Evolutionary conservation across 1,140 invertebrate genomes (phyloP).

Genomic region (Periplaneta americana): DNA sequence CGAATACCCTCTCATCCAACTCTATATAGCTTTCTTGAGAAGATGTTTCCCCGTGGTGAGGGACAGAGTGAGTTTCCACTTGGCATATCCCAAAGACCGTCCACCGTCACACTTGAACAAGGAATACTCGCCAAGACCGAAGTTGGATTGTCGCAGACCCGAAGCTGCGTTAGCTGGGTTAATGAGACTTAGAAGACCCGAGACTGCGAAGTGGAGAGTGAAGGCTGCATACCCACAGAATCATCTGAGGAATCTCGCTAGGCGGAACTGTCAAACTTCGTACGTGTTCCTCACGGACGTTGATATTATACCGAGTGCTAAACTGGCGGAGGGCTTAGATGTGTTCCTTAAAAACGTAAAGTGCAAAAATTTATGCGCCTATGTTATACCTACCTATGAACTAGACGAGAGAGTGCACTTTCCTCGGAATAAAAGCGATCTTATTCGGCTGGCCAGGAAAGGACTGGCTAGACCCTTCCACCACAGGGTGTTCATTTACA

Average conservation of each 20-base stretch:
- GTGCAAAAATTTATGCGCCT: constrained; percentile 58
- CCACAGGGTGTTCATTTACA: constrained; percentile 86
- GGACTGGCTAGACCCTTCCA: constrained; percentile 85
- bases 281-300: constrained; percentile 81
- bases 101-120: constrained; percentile 26
- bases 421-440: constrained; percentile 69
- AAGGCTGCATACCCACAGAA: constrained; percentile 80
- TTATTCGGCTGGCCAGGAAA: constrained; percentile 66
- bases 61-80: constrained; percentile 63
- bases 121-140: constrained; percentile 18
- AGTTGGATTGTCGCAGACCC: constrained; percentile 57
- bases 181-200: constrained; percentile 40
- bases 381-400: constrained; percentile 91
- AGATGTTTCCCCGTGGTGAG: constrained; percentile 66
- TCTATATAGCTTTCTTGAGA: constrained; percentile 66
- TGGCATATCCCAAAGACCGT: constrained; percentile 53
- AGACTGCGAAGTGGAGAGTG: constrained; percentile 58
- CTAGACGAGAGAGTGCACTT: constrained; percentile 68
- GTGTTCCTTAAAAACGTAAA: constrained; percentile 54
- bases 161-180: constrained; percentile 50
- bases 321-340: constrained; percentile 59
- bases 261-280: constrained; percentile 67
- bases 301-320: constrained; percentile 73
- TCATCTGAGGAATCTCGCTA: constrained; percentile 74
- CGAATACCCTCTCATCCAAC: constrained; percentile 33